phyloP scores from a whole-genome alignment of 2,113 vertebrate species.

The Xenus cinereus region DNA sequence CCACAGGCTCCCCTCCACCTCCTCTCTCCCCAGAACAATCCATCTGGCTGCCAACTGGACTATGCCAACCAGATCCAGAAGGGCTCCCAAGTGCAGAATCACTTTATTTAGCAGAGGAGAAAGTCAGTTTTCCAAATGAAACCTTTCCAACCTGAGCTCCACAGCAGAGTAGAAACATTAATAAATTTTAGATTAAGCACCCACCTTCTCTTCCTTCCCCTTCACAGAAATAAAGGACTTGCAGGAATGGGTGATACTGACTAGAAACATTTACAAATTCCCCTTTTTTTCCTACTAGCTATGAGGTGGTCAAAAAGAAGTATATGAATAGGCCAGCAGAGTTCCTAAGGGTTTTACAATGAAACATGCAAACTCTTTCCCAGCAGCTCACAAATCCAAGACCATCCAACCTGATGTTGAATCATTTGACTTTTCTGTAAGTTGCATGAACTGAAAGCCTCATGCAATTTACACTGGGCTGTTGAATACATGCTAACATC shows the following conservation, averaged over 20 bases:
- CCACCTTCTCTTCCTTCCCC: not conserved
- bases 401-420: not conserved
- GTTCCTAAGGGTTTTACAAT: not conserved
- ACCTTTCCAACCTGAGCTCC: not conserved
- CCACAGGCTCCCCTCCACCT: not conserved
- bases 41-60: not conserved
- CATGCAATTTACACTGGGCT: not conserved
- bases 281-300: not conserved
- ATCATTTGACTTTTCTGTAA: not conserved
- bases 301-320: not conserved
- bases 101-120: not conserved
- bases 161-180: not conserved
- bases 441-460: not conserved
- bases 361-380: not conserved
- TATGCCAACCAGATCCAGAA: not conserved
- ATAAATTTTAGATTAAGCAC: not conserved
- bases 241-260: not conserved
- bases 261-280: not conserved
- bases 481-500: not conserved
- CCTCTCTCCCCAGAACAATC: not conserved
- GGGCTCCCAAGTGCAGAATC: not conserved
- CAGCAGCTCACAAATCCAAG: not conserved
- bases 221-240: not conserved
- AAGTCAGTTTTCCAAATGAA: not conserved
- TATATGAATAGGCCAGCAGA: not conserved